phyloP scores from a whole-genome alignment of 2,797 vertebrate genomes.

The Anas georgica region DNA sequence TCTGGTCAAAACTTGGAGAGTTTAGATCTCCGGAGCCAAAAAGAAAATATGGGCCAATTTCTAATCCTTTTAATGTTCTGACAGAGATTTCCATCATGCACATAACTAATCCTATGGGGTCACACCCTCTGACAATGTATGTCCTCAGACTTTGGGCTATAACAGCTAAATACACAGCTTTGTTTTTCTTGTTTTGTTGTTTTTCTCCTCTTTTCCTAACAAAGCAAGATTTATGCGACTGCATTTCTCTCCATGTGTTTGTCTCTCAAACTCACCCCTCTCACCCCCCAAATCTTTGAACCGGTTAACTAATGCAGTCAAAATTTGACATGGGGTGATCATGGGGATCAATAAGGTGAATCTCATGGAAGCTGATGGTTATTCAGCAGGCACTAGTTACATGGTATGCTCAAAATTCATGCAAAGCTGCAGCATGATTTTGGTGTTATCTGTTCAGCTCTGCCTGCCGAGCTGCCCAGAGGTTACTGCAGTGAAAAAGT shows the following conservation, averaged over 20 bases:
- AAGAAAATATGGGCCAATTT: neutral
- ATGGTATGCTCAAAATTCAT: neutral
- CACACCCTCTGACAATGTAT: neutral
- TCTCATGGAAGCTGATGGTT: neutral
- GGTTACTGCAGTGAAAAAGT: neutral
- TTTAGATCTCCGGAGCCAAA: neutral
- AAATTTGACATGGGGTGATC: neutral
- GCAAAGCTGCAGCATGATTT: neutral
- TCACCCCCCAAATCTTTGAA: neutral
- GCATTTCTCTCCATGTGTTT: neutral
- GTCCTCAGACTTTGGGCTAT: neutral
- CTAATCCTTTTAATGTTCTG: constrained; percentile 8
- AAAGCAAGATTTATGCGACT: neutral
- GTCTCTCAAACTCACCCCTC: neutral
- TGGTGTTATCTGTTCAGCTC: accelerated
- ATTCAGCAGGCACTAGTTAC: neutral
- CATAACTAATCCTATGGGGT: neutral
- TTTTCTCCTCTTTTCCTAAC: neutral
- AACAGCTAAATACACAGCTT: neutral
- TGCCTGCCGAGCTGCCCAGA: neutral
- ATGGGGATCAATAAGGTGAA: neutral
- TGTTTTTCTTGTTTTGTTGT: neutral
- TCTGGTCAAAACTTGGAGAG: neutral
- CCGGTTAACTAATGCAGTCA: neutral
- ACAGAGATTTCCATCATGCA: neutral